Evolutionary conservation across 1,140 invertebrate genomes (phyloP), one percentile per base, ranked within the genome.

Genomic region (Scaptomyza pallida): DNA sequence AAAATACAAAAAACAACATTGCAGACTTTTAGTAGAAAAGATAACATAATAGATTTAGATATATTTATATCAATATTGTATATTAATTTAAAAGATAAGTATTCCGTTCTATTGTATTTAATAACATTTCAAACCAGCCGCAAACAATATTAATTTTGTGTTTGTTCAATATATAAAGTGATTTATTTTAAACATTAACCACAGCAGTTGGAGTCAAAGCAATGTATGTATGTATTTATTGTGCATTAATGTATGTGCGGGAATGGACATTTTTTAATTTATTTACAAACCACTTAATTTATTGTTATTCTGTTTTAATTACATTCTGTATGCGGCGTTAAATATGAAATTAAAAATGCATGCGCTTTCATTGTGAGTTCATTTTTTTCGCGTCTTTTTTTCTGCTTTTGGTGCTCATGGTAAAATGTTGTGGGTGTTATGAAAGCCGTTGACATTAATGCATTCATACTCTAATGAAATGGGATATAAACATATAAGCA

Each of bases 271-370:
- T 64, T 73, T 86, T 69, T 63, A 86, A 90, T 89, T 90, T 90
- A 90, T 90, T 90, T 90, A 90, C 89, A 82, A 90, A 90, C 89
- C 89, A 79, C 89, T 90, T 90, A 90, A 90, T 90, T 90, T 90
- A 80, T 90, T 90, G 88, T 85, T 90, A 89, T 90, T 90, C 75
- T 86, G 77, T 72, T 78, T 90, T 90, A 89, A 90, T 90, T 90
- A 90, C 79, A 86, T 79, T 82, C 64, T 82, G 65, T 81, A 72
- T 71, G 70, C 50, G 21, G 56, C 56, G 65, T 83, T 89, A 77
- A 89, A 71, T 78, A 44, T 47, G 60, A 86, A 81, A 86, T 81
- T 88, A 88, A 86, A 86, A 86, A 86, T 72, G 43, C 67, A 88
- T 72, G 15, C 37, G 47, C 23, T 19, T 54, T n/a, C 43, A 55